Conservation (phyloP, 2,113 vertebrate genomes). For the Pogona vitticeps region DNA sequence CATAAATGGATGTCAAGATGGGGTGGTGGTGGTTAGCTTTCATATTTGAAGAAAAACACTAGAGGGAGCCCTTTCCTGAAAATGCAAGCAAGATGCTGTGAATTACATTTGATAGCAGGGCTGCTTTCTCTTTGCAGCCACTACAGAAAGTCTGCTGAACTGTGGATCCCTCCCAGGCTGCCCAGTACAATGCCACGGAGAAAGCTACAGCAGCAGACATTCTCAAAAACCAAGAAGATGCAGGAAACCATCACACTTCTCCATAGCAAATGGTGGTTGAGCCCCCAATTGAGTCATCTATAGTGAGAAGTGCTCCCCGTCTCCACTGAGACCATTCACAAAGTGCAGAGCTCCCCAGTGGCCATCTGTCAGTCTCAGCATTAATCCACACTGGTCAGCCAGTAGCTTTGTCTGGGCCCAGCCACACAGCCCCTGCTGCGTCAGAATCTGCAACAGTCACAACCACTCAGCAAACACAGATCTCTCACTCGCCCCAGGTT, state of each 20-base stretch:
- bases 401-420: slow-evolving; percentile 51
- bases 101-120: neutral
- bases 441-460: slow-evolving; percentile 53
- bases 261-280: slow-evolving; percentile 44
- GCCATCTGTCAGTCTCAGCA: slow-evolving; percentile 87
- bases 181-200: slow-evolving; percentile 71
- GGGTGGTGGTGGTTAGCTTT: slow-evolving; percentile 5
- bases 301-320: slow-evolving; percentile 77
- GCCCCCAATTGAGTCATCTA: slow-evolving; percentile 66
- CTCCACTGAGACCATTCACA: slow-evolving; percentile 69
- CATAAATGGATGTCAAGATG: neutral
- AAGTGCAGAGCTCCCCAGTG: slow-evolving; percentile 75
- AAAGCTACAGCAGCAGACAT: slow-evolving; percentile 68
- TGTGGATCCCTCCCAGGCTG: slow-evolving; percentile 70
- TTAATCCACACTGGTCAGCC: slow-evolving; percentile 76
- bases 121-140: slow-evolving; percentile 72
- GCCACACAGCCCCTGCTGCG: neutral
- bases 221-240: slow-evolving; percentile 74
- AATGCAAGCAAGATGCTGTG: neutral
- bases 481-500: slow-evolving; percentile 47
- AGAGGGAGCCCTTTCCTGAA: neutral
- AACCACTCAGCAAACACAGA: slow-evolving; percentile 45
- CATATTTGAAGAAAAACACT: neutral
- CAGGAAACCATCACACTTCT: slow-evolving; percentile 36
- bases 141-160: slow-evolving; percentile 80